Evolutionary conservation across 2,797 vertebrate genomes (phyloP).

Genomic region (Lycodopsis pacificus): DNA sequence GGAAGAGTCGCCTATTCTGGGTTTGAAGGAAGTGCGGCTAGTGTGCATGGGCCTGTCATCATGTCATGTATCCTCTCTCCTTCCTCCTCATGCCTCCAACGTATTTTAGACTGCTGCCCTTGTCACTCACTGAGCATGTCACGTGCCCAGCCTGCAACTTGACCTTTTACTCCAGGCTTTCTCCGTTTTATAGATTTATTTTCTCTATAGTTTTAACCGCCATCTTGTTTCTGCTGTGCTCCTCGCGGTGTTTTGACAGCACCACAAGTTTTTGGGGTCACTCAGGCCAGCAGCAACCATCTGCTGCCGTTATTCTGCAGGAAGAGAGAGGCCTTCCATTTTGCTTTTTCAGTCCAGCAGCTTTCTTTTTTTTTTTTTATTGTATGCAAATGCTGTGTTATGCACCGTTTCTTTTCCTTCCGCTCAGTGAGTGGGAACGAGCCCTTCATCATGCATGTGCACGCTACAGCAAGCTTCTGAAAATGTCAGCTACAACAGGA

Average conservation of each 20-base stretch:
- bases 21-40: slow-evolving; percentile 73
- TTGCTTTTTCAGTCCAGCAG: slow-evolving; percentile 31
- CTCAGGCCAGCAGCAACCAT: slow-evolving; percentile 41
- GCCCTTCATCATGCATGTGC: slow-evolving; percentile 72
- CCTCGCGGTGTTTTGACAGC: slow-evolving; percentile 22
- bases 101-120: slow-evolving; percentile 46
- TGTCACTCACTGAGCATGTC: slow-evolving; percentile 83
- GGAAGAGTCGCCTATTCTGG: slow-evolving; percentile 77
- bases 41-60: slow-evolving; percentile 84
- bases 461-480: slow-evolving; percentile 49
- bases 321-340: slow-evolving; percentile 24
- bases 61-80: slow-evolving; percentile 57
- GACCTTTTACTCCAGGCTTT: slow-evolving; percentile 36
- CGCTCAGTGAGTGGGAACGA: slow-evolving; percentile 81
- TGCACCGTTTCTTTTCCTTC: slow-evolving; percentile 9
- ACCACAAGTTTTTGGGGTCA: slow-evolving; percentile 23
- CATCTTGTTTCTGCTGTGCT: slow-evolving; percentile 31
- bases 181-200: slow-evolving; percentile 11
- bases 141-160: slow-evolving; percentile 42
- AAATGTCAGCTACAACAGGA: slow-evolving; percentile 29
- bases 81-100: slow-evolving; percentile 62
- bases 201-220: slow-evolving; percentile 20
- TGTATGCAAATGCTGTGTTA: slow-evolving; percentile 22
- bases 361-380: slow-evolving; percentile 4
- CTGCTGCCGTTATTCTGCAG: slow-evolving; percentile 41